Percentiles rank a stretch among this genome's conserved stretches.
Evolutionary conservation across 2,113 vertebrate species (phyloP).

Genomic region (cat (Felis catus)): F.catus_Fca126_mat1.0 CM031419.1:162807001-162807500

Average conservation of each 20-base stretch:
- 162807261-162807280: neutral
- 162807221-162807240: neutral
- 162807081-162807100: neutral
- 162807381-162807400: neutral
- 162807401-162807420: neutral
- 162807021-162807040: conserved; percentile 15
- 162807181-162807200: neutral
- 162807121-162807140: neutral
- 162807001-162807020: neutral
- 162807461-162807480: neutral
- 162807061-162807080: neutral
- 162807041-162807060: neutral
- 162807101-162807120: conserved; percentile 8
- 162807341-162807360: neutral
- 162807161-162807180: neutral
- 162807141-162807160: neutral
- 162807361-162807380: neutral
- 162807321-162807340: neutral
- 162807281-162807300: neutral
- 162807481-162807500: neutral
- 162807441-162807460: neutral
- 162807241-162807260: neutral
- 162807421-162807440: neutral
- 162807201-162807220: neutral
- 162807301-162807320: neutral